Conservation (phyloP, 2,888 invertebrate genomes). For the Spisula solida region DNA sequence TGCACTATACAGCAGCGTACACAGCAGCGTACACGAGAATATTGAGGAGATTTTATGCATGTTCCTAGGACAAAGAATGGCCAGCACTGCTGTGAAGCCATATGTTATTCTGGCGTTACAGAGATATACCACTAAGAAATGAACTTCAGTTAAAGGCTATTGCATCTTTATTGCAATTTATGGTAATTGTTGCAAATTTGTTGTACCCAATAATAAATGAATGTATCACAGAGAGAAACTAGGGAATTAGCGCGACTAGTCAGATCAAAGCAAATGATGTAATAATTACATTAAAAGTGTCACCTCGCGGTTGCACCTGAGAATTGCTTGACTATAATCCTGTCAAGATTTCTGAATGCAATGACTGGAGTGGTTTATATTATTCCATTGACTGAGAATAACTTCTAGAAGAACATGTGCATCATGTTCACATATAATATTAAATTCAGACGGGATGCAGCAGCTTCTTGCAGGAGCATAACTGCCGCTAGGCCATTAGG, state of each 20-base stretch:
- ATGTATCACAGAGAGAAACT: too few relatives aligned
- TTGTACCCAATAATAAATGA: too few relatives aligned
- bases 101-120: neutral
- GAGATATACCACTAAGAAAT: constrained; percentile 10
- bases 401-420: neutral
- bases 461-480: too few relatives aligned
- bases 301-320: too few relatives aligned
- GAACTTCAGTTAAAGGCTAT: neutral
- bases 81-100: neutral
- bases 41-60: neutral
- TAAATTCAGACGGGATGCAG: neutral
- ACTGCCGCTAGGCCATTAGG: too few relatives aligned
- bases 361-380: too few relatives aligned
- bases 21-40: neutral
- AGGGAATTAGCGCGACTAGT: too few relatives aligned
- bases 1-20: neutral
- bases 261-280: too few relatives aligned
- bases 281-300: too few relatives aligned
- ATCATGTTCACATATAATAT: neutral
- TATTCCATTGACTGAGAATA: neutral
- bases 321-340: too few relatives aligned
- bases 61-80: neutral
- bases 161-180: neutral
- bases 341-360: too few relatives aligned
- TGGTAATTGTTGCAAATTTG: neutral